phyloP scores from a whole-genome alignment of 2,888 invertebrate genomes.

The Biston betularia region DNA sequence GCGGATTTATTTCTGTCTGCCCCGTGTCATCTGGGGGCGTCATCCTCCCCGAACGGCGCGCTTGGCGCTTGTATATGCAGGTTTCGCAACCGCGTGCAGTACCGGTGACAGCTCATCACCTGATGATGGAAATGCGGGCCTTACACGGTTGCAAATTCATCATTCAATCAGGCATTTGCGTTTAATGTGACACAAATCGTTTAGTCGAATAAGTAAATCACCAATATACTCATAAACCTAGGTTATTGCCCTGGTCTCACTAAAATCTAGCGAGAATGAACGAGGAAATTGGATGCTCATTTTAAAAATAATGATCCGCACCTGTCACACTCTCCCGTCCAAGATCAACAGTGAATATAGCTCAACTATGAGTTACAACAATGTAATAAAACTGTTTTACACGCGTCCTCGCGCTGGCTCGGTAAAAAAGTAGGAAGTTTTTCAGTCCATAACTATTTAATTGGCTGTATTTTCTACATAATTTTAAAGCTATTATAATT shows the following conservation, averaged over 20 bases:
- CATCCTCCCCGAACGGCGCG: conserved; percentile 68
- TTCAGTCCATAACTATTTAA: conserved; percentile 42
- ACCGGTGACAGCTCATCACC: conserved; percentile 50
- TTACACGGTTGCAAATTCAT: conserved; percentile 59
- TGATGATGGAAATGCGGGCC: conserved; percentile 65
- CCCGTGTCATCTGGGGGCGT: conserved; percentile 80
- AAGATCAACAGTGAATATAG: conserved; percentile 67
- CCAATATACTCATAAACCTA: not conserved
- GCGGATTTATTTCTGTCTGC: conserved; percentile 81
- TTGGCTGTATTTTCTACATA: conserved; percentile 30
- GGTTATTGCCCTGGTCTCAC: conserved; percentile 16
- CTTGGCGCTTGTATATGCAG: conserved; percentile 71
- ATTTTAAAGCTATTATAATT: conserved; percentile 20
- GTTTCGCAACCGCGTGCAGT: conserved; percentile 65
- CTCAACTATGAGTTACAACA: conserved; percentile 51
- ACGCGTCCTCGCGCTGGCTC: conserved; percentile 43
- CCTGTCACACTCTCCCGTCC: conserved; percentile 64
- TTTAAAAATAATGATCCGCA: conserved; percentile 56
- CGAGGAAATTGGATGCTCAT: conserved; percentile 49
- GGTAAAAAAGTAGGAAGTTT: conserved; percentile 41
- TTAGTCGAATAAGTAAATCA: not conserved
- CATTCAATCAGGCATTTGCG: conserved; percentile 42
- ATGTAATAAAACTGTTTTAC: conserved; percentile 52
- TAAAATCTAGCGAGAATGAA: conserved; percentile 26
- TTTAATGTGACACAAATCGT: conserved; percentile 23